phyloP scores from a whole-genome alignment of 2,797 vertebrate genomes.

The Pipistrellus pipistrellus region DNA sequence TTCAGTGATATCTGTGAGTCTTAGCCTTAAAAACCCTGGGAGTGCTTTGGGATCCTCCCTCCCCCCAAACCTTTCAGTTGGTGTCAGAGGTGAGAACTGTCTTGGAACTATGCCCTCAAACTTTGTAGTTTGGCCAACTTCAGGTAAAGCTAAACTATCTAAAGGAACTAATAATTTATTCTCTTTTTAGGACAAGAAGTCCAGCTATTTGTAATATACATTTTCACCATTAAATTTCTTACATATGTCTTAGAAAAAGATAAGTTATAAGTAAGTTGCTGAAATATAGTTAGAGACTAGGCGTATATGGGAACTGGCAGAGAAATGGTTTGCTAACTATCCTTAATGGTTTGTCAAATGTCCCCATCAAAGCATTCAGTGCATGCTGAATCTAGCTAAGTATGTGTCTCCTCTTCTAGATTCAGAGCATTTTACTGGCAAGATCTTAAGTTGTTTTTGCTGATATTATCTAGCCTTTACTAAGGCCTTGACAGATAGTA shows the following conservation, averaged over 20 bases:
- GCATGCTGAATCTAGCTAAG: neutral
- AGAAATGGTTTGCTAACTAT: neutral
- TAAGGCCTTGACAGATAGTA: neutral
- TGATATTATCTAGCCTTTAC: neutral
- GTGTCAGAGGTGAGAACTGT: neutral
- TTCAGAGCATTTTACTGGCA: neutral
- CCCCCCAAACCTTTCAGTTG: neutral
- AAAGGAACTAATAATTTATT: neutral
- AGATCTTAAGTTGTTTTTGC: neutral
- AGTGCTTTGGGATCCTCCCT: neutral
- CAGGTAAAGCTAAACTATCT: neutral
- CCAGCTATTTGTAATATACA: neutral
- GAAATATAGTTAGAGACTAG: neutral
- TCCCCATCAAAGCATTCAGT: neutral
- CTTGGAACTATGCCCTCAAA: neutral
- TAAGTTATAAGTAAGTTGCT: neutral
- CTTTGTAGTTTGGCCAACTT: neutral
- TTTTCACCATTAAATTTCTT: neutral
- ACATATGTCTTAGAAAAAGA: neutral
- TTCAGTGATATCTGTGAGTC: neutral
- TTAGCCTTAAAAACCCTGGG: constrained; percentile 14
- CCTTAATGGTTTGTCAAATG: constrained; percentile 1
- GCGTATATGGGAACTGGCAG: neutral
- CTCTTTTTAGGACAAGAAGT: neutral
- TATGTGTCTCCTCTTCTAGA: neutral